Base-by-base conservation (phyloP, 92 coral and sea anemone species). In the Epizoanthus scotinus region DNA sequence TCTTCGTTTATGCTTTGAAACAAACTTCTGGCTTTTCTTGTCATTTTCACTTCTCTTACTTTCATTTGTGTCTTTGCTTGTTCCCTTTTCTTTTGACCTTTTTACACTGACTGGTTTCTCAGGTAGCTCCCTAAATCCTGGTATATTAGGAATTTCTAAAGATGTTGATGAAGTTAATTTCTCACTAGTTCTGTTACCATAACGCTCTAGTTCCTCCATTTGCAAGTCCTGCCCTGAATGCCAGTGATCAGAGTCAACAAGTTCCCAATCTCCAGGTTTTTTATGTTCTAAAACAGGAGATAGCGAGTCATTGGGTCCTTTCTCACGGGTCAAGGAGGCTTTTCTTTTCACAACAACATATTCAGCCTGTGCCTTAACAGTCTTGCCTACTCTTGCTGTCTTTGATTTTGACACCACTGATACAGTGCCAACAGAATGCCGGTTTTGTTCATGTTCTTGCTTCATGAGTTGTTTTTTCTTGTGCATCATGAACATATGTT, bases 41-140 rank as follows among this genome's bases (percentile, higher is more conserved):
- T 79, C 63, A 50, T 0, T 44, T 20, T 31, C 62, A 63, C 31
- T 67, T 54, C 64, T 65, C 21, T 44, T 67, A 4, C 31, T 24
- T n/a, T n/a, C 68, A 34, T 14, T 17, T 15, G 12, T 25, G 52
- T 70, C 67, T 36, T 85, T 21, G 24, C 58, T 19, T 5, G 18
- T 42, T 25, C 64, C n/a, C 24, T n/a, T 22, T 70, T 67, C 71
- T 72, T 59, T 86, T 59, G 69, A 55, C 44, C 92, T 91, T 57
- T 88, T 90, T 62, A 85, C 92, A 81, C 90, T 90, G 1, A 92
- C 94, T 17, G 97, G 97, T 57, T 91, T 78, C 60, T 92, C 97
- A 2, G 97, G 97, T 1, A 92, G 71, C 52, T 92, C 97, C 21
- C 72, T 88, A 81, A 78, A 86, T 2, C 83, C 94, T 6, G 97